A percentile compares a stretch with the other conserved stretches of the same genome.
Conservation (phyloP, 92 coral and sea anemone genomes). For the Phenganax stokvisi region DNA sequence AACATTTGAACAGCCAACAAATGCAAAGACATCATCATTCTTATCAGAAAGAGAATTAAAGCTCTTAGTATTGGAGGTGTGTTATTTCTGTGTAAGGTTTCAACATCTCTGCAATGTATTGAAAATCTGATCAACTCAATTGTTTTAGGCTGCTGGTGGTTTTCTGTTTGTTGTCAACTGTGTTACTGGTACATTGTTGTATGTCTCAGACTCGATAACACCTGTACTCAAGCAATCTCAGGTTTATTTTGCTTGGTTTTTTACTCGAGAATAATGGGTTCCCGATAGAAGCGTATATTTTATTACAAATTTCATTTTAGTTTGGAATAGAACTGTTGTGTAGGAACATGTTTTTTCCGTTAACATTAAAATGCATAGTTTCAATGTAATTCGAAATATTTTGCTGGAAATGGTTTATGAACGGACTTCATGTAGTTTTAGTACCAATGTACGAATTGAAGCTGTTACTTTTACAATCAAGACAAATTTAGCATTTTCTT, state of each 20-base stretch:
- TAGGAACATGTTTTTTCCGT: no score
- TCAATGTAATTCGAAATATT: neutral
- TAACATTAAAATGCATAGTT: neutral
- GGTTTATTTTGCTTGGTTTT: slow-evolving; percentile 39
- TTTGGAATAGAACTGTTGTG: no score
- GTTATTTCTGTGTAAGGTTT: neutral
- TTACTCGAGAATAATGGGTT: neutral
- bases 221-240: slow-evolving; percentile 93
- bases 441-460: neutral
- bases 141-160: slow-evolving; percentile 91
- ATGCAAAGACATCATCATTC: slow-evolving; percentile 53
- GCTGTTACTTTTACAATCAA: neutral
- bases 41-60: slow-evolving; percentile 90
- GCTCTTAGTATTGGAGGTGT: slow-evolving; percentile 83
- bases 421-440: neutral
- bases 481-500: neutral
- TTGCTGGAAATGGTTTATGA: neutral
- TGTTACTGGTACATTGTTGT: slow-evolving; percentile 67
- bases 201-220: slow-evolving; percentile 93
- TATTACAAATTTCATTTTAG: no score
- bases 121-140: neutral
- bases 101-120: neutral
- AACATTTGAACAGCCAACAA: slow-evolving; percentile 31
- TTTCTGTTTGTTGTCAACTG: slow-evolving; percentile 96
- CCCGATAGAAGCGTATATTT: no score